Conservation (phyloP, 2,888 invertebrate species). For the Cerceris ruficornis region DNA sequence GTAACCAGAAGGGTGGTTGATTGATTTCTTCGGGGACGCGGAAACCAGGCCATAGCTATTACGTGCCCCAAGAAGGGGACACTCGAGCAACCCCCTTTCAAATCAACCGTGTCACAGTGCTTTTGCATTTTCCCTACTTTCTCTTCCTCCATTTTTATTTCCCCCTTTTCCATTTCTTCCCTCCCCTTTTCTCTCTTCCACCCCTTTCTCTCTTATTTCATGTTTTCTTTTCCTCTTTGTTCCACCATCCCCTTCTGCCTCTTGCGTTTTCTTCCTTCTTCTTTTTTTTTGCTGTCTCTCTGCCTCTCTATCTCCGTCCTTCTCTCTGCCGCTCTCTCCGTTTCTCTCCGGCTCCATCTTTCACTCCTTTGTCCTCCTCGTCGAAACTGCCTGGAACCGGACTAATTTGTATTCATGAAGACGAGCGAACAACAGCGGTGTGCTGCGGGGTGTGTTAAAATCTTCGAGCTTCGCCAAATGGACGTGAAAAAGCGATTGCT, state of each 20-base stretch:
- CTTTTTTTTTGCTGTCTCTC: not conserved
- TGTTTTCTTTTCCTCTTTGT: not conserved
- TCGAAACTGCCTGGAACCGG: not conserved
- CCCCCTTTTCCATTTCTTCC: not conserved
- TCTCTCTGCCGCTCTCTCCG: not conserved
- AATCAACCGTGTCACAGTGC: slow-evolving; percentile 36
- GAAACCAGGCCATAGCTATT: slow-evolving; percentile 50
- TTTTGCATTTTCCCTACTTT: slow-evolving; percentile 6
- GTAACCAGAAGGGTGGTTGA: slow-evolving; percentile 37
- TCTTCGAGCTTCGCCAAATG: slow-evolving; percentile 24
- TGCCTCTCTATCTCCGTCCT: too few relatives aligned
- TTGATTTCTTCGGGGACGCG: slow-evolving; percentile 47
- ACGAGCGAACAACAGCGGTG: slow-evolving; percentile 17
- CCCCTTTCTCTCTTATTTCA: not conserved
- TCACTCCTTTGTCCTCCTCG: not conserved
- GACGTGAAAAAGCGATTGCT: slow-evolving; percentile 26
- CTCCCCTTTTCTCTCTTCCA: not conserved
- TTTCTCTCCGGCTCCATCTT: not conserved
- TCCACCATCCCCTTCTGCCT: not conserved
- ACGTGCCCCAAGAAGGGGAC: slow-evolving; percentile 36
- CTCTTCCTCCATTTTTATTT: not conserved
- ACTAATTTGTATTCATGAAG: slow-evolving; percentile 58
- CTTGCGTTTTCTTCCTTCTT: not conserved
- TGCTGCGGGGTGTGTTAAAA: slow-evolving; percentile 43
- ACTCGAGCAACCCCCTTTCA: slow-evolving; percentile 32